Evolutionary conservation across 2,888 invertebrate species (phyloP).

Genomic region (Chirona hameri): DNA sequence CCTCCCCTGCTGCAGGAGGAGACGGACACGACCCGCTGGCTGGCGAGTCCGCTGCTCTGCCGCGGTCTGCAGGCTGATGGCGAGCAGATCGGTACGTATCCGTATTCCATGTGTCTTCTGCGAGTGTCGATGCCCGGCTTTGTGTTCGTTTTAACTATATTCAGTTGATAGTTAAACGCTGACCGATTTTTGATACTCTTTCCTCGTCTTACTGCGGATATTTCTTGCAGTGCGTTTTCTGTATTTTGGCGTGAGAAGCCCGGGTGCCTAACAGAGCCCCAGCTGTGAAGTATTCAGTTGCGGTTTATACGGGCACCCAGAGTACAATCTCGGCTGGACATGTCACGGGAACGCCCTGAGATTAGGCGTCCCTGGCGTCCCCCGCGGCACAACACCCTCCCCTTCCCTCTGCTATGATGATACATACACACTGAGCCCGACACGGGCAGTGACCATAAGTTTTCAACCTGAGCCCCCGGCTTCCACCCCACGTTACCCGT

Average conservation of each 20-base stretch:
- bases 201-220: not conserved
- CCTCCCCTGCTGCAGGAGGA: constrained; percentile 51
- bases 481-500: too few relatives aligned
- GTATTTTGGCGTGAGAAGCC: too few relatives aligned
- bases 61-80: constrained; percentile 44
- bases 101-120: too few relatives aligned
- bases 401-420: not conserved
- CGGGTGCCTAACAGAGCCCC: constrained; percentile 1
- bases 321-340: not conserved
- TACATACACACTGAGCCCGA: not conserved
- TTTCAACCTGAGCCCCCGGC: not conserved
- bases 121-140: too few relatives aligned
- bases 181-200: too few relatives aligned
- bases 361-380: not conserved
- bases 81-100: not conserved
- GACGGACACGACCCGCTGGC: constrained; percentile 50
- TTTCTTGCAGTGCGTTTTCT: not conserved
- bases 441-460: not conserved
- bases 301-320: not conserved
- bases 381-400: not conserved
- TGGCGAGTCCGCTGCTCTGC: constrained; percentile 49
- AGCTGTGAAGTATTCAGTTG: not conserved
- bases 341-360: not conserved
- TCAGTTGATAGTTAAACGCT: too few relatives aligned
- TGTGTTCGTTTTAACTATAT: too few relatives aligned